phyloP scores from a whole-genome alignment of 2,888 invertebrate genomes.

The Tipula helvola region DNA sequence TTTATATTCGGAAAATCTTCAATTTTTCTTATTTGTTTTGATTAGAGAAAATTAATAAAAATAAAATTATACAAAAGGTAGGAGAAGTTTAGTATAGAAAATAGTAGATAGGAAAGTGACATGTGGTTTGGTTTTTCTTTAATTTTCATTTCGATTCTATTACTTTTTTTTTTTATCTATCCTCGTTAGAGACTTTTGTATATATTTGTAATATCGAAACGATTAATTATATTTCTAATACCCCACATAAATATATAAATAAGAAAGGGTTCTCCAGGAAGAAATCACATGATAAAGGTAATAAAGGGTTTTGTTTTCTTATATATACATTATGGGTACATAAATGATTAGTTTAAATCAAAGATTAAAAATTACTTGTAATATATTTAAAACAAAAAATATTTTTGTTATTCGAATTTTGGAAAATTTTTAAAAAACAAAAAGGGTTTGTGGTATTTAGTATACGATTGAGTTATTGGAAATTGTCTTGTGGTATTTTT shows the following conservation, averaged over 20 bases:
- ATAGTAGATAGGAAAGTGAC: background rate
- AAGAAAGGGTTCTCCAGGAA: background rate
- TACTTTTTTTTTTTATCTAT: background rate
- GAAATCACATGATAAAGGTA: background rate
- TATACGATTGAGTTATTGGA: background rate
- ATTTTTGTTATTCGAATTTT: background rate
- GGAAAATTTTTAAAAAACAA: background rate
- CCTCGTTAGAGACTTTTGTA: background rate
- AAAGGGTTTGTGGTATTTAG: background rate
- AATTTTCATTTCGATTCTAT: background rate
- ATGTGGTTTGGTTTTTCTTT: background rate
- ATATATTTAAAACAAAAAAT: background rate
- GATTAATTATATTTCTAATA: background rate
- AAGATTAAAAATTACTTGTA: background rate
- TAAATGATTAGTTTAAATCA: slow-evolving; percentile 4
- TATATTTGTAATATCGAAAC: background rate
- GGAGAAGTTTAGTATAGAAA: background rate
- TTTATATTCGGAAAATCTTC: background rate
- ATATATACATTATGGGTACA: background rate
- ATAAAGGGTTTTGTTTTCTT: background rate
- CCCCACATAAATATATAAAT: background rate
- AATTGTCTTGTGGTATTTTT: background rate
- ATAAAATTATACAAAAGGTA: background rate
- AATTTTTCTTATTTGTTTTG: background rate
- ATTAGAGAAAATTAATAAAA: background rate